Conservation (phyloP, 2,113 vertebrate genomes). For the Bagarius yarrelli region DNA sequence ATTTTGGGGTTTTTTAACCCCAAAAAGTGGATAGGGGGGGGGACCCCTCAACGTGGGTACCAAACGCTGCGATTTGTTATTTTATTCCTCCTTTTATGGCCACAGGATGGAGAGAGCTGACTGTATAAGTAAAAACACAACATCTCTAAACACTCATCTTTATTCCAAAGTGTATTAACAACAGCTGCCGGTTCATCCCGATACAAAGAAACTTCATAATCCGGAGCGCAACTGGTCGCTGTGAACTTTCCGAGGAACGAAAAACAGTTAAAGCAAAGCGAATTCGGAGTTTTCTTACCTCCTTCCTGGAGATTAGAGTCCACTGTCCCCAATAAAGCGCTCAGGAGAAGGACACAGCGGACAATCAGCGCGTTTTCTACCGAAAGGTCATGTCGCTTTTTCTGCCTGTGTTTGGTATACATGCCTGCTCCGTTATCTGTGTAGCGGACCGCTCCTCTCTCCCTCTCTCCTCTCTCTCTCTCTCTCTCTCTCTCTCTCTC, state of each 20-base stretch:
- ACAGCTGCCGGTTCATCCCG: neutral
- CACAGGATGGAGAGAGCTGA: neutral
- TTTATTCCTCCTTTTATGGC: conserved; percentile 1
- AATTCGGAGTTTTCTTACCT: conserved; percentile 56
- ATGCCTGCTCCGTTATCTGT: conserved; percentile 70
- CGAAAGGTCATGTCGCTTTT: conserved; percentile 64
- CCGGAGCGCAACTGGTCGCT: conserved; percentile 65
- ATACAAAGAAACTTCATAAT: neutral
- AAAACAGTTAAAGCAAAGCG: neutral
- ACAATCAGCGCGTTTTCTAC: conserved; percentile 52
- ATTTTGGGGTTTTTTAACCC: neutral
- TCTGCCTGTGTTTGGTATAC: conserved; percentile 81
- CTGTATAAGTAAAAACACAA: neutral
- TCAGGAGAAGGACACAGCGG: conserved; percentile 60
- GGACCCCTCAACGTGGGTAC: neutral
- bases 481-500: conserved; percentile 45
- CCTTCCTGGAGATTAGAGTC: conserved; percentile 52
- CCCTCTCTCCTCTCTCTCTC: conserved; percentile 46
- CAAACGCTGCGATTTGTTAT: neutral
- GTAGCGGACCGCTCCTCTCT: conserved; percentile 53
- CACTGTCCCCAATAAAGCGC: conserved; percentile 52
- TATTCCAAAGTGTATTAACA: neutral
- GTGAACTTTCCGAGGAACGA: conserved; percentile 60
- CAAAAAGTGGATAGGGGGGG: no score
- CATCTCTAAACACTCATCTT: neutral